Conservation (phyloP, 2,797 vertebrate species). For the Phoxinus dragarum region DNA sequence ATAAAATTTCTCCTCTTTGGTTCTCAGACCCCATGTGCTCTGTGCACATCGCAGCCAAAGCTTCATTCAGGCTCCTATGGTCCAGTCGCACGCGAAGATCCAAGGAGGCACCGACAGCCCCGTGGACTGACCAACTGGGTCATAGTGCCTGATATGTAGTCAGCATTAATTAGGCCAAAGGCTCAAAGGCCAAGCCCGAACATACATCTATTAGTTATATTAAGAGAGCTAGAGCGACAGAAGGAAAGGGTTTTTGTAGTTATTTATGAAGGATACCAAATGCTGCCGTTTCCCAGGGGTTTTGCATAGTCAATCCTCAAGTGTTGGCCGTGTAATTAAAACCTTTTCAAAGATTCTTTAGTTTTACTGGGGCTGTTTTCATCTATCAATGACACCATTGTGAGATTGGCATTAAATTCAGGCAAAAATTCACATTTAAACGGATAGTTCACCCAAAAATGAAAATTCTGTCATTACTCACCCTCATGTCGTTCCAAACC, state of each 20-base stretch:
- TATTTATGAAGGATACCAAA: not conserved
- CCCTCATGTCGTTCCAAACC: too few relatives aligned
- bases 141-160: slow-evolving; percentile 57
- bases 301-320: not conserved
- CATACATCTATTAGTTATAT: not conserved
- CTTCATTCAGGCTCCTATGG: slow-evolving; percentile 57
- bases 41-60: slow-evolving; percentile 57
- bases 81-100: slow-evolving; percentile 64
- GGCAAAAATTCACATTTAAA: too few relatives aligned
- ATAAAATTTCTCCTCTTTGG: slow-evolving; percentile 52
- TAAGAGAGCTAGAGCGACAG: not conserved
- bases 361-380: not conserved
- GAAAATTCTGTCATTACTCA: too few relatives aligned
- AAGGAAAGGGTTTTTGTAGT: not conserved
- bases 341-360: not conserved
- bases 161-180: not conserved
- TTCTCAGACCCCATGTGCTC: slow-evolving; percentile 54
- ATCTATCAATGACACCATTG: not conserved
- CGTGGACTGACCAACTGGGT: slow-evolving; percentile 52
- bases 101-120: slow-evolving; percentile 45
- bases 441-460: too few relatives aligned
- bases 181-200: not conserved
- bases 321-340: not conserved
- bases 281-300: not conserved
- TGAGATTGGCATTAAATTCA: not conserved